Percentiles rank a stretch among this genome's conserved stretches.
These are phyloP conservation scores for Diachasmimorpha longicaudata DNA, from an alignment of 1,140 invertebrate genomes.

Conservation along the genomic window DNA sequence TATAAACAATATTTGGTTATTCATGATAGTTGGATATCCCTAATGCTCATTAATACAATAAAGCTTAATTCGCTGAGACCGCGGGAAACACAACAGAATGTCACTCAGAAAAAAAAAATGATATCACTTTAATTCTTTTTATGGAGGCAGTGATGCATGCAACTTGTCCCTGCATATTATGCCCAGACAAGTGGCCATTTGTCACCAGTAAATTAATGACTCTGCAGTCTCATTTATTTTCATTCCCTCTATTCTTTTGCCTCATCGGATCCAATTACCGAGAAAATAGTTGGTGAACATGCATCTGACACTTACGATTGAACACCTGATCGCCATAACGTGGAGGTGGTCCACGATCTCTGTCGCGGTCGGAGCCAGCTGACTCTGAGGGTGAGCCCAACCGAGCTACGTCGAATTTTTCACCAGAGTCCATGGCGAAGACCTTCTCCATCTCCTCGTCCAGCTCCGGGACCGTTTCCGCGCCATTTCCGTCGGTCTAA, in stretches of 20 bases:
- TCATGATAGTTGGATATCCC: no score
- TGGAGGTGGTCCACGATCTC: slow-evolving; percentile 58
- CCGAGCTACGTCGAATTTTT: slow-evolving; percentile 71
- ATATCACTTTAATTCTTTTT: no score
- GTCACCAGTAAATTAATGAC: not conserved
- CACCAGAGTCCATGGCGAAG: slow-evolving; percentile 67
- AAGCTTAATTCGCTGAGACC: not conserved
- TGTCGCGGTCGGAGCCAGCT: slow-evolving; percentile 59
- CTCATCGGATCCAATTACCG: not conserved
- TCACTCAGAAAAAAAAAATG: not conserved
- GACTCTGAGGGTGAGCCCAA: slow-evolving; percentile 64
- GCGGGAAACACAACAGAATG: not conserved
- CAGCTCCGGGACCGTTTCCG: slow-evolving; percentile 70
- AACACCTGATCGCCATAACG: slow-evolving; percentile 64
- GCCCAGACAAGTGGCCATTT: not conserved
- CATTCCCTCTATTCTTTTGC: not conserved
- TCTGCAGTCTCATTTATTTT: not conserved
- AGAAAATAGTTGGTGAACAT: not conserved
- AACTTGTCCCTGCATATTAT: not conserved
- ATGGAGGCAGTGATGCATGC: not conserved
- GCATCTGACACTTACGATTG: slow-evolving; percentile 58
- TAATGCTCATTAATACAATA: no score
- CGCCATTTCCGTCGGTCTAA: slow-evolving; percentile 65
- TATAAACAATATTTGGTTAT: no score
- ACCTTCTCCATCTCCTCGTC: slow-evolving; percentile 83